Evolutionary conservation across 64 coral and sea anemone genomes (phyloP).

Genomic region (Catalaphyllia jardinei): DNA sequence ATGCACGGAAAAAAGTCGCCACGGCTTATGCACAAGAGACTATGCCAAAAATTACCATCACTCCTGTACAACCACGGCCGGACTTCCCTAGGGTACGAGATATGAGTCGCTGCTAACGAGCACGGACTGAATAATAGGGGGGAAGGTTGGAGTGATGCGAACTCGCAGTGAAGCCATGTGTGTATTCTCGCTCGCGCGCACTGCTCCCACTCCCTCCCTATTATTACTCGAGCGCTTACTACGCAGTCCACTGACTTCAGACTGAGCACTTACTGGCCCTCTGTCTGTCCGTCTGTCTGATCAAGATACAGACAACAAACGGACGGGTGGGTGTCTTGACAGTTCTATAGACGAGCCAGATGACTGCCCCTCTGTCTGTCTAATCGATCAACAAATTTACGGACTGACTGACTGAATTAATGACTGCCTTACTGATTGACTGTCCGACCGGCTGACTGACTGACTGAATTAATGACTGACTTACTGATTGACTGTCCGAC

Average conservation of each 20-base stretch:
- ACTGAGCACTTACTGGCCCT: neutral
- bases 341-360: neutral
- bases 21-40: conserved; percentile 71
- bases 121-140: too few relatives aligned
- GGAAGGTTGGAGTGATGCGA: too few relatives aligned
- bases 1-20: conserved; percentile 38
- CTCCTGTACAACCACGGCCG: conserved; percentile 78
- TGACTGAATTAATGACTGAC: too few relatives aligned
- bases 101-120: too few relatives aligned
- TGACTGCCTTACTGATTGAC: neutral
- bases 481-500: too few relatives aligned
- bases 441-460: neutral
- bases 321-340: neutral
- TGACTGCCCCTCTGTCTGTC: neutral
- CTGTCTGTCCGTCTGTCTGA: neutral
- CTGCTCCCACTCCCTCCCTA: too few relatives aligned
- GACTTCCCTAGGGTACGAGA: conserved; percentile 59
- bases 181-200: too few relatives aligned
- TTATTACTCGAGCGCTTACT: too few relatives aligned
- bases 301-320: neutral
- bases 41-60: conserved; percentile 77
- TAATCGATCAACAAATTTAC: neutral
- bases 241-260: neutral
- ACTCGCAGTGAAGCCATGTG: too few relatives aligned
- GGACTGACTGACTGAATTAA: neutral